These are phyloP conservation scores for Megaleporinus macrocephalus DNA, from an alignment of 2,113 vertebrate genomes.

Conservation along the genomic window DNA sequence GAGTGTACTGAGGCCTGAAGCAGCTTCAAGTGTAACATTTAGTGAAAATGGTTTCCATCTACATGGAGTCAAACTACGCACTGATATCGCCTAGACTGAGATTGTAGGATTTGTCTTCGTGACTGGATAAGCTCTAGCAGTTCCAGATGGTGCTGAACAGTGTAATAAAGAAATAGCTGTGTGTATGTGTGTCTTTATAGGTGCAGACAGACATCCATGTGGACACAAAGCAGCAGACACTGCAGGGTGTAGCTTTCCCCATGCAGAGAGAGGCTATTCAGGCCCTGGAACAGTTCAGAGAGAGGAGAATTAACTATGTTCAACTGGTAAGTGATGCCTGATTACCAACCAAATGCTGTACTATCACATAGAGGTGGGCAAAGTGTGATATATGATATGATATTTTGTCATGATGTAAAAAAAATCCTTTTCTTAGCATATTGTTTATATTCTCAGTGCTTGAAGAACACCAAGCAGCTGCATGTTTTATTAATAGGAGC, in stretches of 20 bases:
- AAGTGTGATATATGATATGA: too few species aligned
- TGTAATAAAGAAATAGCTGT: neutral
- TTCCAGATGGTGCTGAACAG: neutral
- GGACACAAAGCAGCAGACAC: slow-evolving; percentile 92
- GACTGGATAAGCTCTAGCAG: neutral
- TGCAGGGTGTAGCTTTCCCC: slow-evolving; percentile 95
- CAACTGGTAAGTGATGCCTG: slow-evolving; percentile 86
- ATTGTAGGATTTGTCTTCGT: neutral
- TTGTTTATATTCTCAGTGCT: too few species aligned
- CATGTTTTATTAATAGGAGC: too few species aligned
- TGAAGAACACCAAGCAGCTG: too few species aligned
- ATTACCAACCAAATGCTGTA: neutral
- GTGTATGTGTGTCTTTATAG: slow-evolving; percentile 70
- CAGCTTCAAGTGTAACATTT: neutral
- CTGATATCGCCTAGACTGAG: neutral
- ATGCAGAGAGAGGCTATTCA: slow-evolving; percentile 86
- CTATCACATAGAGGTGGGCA: neutral
- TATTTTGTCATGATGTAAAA: too few species aligned
- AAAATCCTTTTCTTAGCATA: too few species aligned
- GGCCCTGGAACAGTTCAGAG: slow-evolving; percentile 86
- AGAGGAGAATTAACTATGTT: slow-evolving; percentile 89
- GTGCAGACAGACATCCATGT: slow-evolving; percentile 88
- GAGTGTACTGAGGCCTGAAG: neutral
- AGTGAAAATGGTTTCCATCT: neutral
- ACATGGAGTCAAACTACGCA: neutral